Evolutionary conservation across 2,797 vertebrate species (phyloP), one percentile per base, ranked within the genome.

Genomic region (Benthosema pterotum): DNA sequence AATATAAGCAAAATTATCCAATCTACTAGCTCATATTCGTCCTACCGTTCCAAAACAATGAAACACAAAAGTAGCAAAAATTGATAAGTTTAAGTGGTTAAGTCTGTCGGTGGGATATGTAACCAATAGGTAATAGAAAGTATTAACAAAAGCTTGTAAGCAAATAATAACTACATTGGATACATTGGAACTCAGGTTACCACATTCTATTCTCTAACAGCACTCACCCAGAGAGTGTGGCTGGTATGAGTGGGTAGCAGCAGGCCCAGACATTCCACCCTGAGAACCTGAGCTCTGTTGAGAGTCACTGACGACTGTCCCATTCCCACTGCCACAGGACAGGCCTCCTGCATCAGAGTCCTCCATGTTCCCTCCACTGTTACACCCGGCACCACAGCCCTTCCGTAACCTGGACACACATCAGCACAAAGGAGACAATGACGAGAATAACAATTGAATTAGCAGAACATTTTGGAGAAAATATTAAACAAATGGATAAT

Each of bases 331-430:
- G 68, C 93, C 91, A 65, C 93, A 94, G 69, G 96, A 96, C 86
- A 95, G 75, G 18, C 94, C 96, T 22, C 95, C 96, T 42, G 89
- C 92, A 60, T 97, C 97, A 0, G 94, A 94, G 77, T 98, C 98
- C 90, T 99, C 98, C 11, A 98, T 98, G 58, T 99, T 99, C 53
- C 97, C 98, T 0, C 98, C 98, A 1, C 98, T 99, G 91, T 99
- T 99, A 79, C 98, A 99, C 19, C 98, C 98, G 2, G 98, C 98
- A 18, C 98, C 97, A 60, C 98, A 99, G 59, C 98, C 98, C 83
- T 98, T 99, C 57, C 97, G 92, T 65, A 99, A 87, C 77, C 98
- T 99, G 60, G 8, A 38, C 9, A 25, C 14, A 7, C 14, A 11
- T 70, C 78, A 50, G 9, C 61, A 38, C 32, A 38, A 38, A 38